Evolutionary conservation across 2,113 vertebrate species (phyloP).

Genomic region (Actenoides hombroni): DNA sequence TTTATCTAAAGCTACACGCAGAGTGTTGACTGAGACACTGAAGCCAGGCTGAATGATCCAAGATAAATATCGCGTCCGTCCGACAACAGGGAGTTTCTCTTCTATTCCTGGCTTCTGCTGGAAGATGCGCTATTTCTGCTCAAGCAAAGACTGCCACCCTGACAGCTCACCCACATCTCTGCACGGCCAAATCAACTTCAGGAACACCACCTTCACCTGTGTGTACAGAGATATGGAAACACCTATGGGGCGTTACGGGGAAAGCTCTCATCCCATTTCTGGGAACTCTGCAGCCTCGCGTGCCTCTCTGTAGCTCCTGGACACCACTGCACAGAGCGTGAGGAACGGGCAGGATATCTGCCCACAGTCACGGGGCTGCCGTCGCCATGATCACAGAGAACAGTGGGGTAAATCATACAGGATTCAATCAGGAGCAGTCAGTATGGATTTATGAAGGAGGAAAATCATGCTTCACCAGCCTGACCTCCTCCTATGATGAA

Average conservation of each 20-base stretch:
- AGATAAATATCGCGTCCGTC: neutral
- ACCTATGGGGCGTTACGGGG: accelerated
- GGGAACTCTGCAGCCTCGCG: neutral
- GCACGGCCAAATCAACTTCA: accelerated
- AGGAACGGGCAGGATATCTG: neutral
- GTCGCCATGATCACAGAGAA: accelerated
- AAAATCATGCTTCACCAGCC: neutral
- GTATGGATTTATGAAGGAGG: neutral
- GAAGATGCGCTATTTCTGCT: neutral
- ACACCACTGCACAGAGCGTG: accelerated
- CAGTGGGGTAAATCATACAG: neutral
- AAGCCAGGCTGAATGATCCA: neutral
- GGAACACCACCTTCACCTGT: neutral
- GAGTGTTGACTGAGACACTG: neutral
- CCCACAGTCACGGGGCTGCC: neutral
- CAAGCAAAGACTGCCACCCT: neutral
- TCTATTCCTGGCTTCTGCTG: neutral
- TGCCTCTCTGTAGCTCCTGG: neutral
- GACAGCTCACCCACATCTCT: neutral
- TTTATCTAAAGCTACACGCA: neutral
- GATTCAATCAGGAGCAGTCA: neutral
- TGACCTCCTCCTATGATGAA: neutral
- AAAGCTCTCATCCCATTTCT: neutral
- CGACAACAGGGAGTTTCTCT: neutral
- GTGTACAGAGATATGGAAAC: accelerated